Conservation (phyloP, 2,113 vertebrate species). For the Nothobranchius kuhntae region DNA sequence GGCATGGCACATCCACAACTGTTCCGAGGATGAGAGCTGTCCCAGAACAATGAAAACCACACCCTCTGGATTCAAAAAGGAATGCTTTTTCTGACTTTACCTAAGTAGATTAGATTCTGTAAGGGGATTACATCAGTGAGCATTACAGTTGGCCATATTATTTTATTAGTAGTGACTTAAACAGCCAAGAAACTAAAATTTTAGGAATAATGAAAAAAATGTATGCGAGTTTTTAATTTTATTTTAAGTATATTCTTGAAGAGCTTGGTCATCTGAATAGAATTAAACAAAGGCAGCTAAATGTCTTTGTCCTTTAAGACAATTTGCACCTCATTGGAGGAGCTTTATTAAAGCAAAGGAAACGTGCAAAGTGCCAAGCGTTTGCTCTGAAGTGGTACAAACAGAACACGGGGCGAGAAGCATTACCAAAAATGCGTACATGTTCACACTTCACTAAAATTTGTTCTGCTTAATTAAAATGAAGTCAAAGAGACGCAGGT, state of each 20-base stretch:
- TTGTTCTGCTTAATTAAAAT: neutral
- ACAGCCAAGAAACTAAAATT: neutral
- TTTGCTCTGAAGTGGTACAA: no score
- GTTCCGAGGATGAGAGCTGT: slow-evolving; percentile 36
- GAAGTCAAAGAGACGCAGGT: neutral
- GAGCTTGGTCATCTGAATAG: neutral
- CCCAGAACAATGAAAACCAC: slow-evolving; percentile 61
- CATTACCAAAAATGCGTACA: neutral
- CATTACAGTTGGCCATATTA: slow-evolving; percentile 44
- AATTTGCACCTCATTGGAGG: no score
- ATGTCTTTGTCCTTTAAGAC: no score
- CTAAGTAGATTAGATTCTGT: slow-evolving; percentile 61
- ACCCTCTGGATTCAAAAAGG: slow-evolving; percentile 53
- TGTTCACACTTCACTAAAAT: neutral
- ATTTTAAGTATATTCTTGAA: neutral
- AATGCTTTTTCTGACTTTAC: slow-evolving; percentile 29
- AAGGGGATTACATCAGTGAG: slow-evolving; percentile 52
- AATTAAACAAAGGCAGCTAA: no score
- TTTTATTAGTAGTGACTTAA: slow-evolving; percentile 27
- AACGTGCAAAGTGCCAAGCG: no score
- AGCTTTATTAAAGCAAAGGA: no score
- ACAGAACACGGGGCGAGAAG: no score
- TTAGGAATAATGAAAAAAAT: slow-evolving; percentile 3
- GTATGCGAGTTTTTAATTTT: neutral
- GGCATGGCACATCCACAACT: slow-evolving; percentile 53